A percentile compares a stretch with the other conserved stretches of the same genome.
These are phyloP conservation scores for Drosophila nebulosa DNA, from an alignment of 1,140 invertebrate genomes.

Conservation along the genomic window DNA sequence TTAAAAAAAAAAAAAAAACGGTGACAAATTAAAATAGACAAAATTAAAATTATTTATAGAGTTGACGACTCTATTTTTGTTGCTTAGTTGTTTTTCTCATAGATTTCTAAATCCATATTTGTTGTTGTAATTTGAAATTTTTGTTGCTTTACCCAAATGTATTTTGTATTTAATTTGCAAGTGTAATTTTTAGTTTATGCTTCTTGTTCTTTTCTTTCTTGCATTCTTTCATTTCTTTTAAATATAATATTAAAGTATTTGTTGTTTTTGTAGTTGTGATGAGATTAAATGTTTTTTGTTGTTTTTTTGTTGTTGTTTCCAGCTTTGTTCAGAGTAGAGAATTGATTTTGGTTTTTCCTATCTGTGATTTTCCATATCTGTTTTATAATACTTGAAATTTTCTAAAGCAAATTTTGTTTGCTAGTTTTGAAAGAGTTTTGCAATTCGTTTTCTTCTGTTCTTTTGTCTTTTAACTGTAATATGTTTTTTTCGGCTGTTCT, in stretches of 20 bases:
- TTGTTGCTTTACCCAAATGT: constrained; percentile 33
- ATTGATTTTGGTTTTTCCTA: constrained; percentile 2
- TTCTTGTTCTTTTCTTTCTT: not conserved
- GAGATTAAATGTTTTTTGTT: constrained; percentile 31
- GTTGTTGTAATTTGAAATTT: not conserved
- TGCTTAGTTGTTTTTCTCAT: constrained; percentile 15
- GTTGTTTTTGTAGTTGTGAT: constrained; percentile 13
- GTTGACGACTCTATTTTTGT: not conserved
- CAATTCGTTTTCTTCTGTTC: constrained; percentile 8
- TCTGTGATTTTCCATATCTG: constrained; percentile 14
- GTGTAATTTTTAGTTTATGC: constrained; percentile 9
- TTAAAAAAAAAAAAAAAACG: not conserved
- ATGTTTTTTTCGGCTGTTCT: constrained; percentile 29
- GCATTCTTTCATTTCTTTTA: constrained; percentile 7
- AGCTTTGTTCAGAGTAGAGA: constrained; percentile 42
- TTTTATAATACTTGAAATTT: constrained; percentile 62
- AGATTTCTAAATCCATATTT: constrained; percentile 12
- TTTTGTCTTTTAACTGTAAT: constrained; percentile 38
- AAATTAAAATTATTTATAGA: not conserved
- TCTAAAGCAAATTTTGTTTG: constrained; percentile 47
- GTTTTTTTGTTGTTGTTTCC: constrained; percentile 25
- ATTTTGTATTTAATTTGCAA: constrained; percentile 58
- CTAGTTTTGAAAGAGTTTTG: constrained; percentile 21
- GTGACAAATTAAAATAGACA: not conserved
- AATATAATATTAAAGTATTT: constrained; percentile 6